Base-by-base conservation (phyloP, 2,797 vertebrate genomes). In the Malurus leucopterus region DNA sequence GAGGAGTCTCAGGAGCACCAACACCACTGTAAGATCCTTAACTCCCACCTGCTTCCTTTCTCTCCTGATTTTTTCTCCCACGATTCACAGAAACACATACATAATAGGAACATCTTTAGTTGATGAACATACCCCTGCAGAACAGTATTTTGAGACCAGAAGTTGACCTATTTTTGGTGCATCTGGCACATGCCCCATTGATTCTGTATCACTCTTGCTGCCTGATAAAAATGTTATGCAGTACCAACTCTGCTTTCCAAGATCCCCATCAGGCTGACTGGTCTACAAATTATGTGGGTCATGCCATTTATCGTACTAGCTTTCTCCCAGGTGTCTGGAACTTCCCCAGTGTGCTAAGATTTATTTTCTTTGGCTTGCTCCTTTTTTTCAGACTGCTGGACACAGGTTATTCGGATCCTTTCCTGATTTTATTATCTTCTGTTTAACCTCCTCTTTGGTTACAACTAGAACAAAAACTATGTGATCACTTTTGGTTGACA, bases 271-370 rank as follows among this genome's bases (percentile, higher is more conserved):
- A 59, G 46, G 22, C 34, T 93, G 78, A 64, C 30, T 73, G 57
- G 22, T 73, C 84, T 82, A 57, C 68, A 74, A 70, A 76, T 88
- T 73, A 53, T 36, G 22, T 1, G 0, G 15, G n/a, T 76, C 4
- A 1, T 70, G 71, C 32, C 57, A 63, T 86, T 91, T 90, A 70
- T 90, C 0, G 0, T 40, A 27, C 36, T 70, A 79, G 38, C 58
- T 76, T 91, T 90, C 74, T 88, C 43, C n/a, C 40, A 86, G 61
- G 61, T 57, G 83, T 63, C 72, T 88, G 84, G 54, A 90, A 86
- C 57, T 84, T 89, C 30, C 78, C 50, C 61, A 59, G 41, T 23
- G 27, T 61, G 27, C 34, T 86, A 82, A 76, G 64, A 90, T 90
- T 88, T 91, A 61, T 92, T 84, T 84, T 68, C 30, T 84, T 86